phyloP scores from a whole-genome alignment of 2,797 vertebrate genomes.

The Phrynocephalus forsythii region DNA sequence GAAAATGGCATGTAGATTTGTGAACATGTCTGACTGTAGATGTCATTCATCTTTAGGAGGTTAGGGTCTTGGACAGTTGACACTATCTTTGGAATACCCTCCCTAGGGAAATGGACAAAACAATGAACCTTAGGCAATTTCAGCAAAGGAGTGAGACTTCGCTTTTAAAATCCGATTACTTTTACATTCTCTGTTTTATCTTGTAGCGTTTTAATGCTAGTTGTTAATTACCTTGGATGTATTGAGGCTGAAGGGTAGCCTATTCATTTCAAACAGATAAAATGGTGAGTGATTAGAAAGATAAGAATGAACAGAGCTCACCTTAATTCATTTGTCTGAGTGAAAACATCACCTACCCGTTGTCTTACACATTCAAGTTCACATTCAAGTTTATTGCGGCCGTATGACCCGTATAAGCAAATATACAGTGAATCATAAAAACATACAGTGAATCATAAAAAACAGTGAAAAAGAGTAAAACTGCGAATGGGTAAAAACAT shows the following conservation, averaged over 20 bases:
- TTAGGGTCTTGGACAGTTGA: not conserved
- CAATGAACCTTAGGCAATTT: not conserved
- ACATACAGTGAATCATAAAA: too few relatives aligned
- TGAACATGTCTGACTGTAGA: not conserved
- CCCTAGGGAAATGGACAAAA: not conserved
- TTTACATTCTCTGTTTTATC: not conserved
- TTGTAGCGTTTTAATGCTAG: not conserved
- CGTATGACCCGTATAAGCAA: too few relatives aligned
- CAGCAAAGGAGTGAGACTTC: not conserved
- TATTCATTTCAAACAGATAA: not conserved
- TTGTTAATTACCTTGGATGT: not conserved
- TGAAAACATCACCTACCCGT: too few relatives aligned
- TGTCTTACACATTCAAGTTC: too few relatives aligned
- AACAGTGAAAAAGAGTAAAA: too few relatives aligned
- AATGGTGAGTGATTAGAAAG: not conserved
- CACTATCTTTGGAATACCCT: not conserved
- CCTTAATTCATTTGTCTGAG: too few relatives aligned
- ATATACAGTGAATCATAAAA: too few relatives aligned
- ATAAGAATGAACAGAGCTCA: too few relatives aligned
- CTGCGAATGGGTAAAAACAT: too few relatives aligned
- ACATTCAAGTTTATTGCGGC: too few relatives aligned
- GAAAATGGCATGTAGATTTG: too few relatives aligned
- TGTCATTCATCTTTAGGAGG: not conserved
- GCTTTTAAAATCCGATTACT: not conserved
- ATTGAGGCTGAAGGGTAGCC: not conserved